These are phyloP conservation scores for Crocuta crocuta DNA, from an alignment of 2,113 vertebrate genomes.

Conservation along the genomic window DNA sequence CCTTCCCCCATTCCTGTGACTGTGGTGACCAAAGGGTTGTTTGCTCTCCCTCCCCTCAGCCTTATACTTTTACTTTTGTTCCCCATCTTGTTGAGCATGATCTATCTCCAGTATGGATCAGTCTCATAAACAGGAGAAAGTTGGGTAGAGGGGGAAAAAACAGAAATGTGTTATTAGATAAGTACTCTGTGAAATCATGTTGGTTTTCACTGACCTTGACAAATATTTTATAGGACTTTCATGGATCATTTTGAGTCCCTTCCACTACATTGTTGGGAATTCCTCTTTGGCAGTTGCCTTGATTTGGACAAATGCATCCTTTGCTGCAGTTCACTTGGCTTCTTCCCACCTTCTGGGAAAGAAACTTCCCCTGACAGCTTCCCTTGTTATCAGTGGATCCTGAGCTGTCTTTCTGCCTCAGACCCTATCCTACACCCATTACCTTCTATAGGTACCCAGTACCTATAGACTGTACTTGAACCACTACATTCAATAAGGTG, in stretches of 20 bases:
- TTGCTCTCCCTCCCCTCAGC: accelerated
- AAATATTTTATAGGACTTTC: not conserved
- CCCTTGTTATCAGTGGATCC: not conserved
- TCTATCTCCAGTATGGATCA: not conserved
- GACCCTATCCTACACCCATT: not conserved
- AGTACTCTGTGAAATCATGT: not conserved
- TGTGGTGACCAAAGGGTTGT: not conserved
- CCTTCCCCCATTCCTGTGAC: too few species aligned
- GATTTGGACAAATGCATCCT: not conserved
- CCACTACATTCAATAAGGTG: not conserved
- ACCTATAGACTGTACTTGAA: not conserved
- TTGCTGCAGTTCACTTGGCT: not conserved
- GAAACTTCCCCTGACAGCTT: not conserved
- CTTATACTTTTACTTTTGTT: not conserved
- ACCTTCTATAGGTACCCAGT: too few species aligned
- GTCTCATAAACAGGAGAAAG: not conserved
- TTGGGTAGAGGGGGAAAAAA: not conserved
- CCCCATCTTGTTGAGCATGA: not conserved
- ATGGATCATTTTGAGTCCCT: not conserved
- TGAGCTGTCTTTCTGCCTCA: too few species aligned
- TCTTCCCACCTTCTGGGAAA: not conserved
- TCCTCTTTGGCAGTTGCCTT: not conserved
- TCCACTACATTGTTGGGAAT: not conserved
- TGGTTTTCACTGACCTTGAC: not conserved
- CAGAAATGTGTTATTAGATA: not conserved